Base-by-base conservation (phyloP, 2,888 invertebrate genomes). In the Pomacea canaliculata region DNA sequence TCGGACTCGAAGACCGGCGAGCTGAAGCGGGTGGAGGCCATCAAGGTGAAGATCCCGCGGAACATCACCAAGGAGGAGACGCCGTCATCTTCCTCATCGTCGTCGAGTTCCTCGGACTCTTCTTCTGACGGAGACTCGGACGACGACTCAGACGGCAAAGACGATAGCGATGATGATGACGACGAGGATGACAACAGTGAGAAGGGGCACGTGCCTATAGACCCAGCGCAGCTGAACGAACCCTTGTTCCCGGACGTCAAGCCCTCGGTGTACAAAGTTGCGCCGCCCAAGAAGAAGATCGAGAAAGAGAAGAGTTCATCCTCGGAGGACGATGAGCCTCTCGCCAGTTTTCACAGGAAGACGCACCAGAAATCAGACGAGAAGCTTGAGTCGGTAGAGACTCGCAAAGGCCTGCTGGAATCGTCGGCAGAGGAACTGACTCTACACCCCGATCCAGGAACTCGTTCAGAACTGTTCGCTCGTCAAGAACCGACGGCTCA, bases 11-110 rank as follows among this genome's bases (percentile, higher is more conserved):
- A 74, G 23, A 51, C 68, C 4, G 37, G 27, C 12, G 74, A 74
- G 27, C 60, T 68, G 10, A 74, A 74, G 37, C 74, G 74, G 49
- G 74, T 74, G 69, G 74, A 74, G 12, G 74, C 74, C 74, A 68
- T 74, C 63, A 74, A 69, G 67, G 74, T 74, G 37, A 74, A 74
- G 62, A 74, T 74, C 49, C 74, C 74, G 3, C 27, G 74, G 19
- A 69, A 74, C 62, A 23, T 74, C 46, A 27, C 73, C 48, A 68
- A 68, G 48, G 23, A 27, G 68, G 48, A 46, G 13, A 19, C 37
- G 9, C 19, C 27, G 10, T 69, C 74, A 27, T 70, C 70, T n/a
- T 73, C 37, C 37, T 37, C 73, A 7, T 69, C 68, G n/a, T 68
- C 68, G 16, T 74, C 74, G 27, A 68, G 68, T 49, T 69, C 73